Conservation (phyloP, 2,797 vertebrate species). For the Phaenicophaeus curvirostris region DNA sequence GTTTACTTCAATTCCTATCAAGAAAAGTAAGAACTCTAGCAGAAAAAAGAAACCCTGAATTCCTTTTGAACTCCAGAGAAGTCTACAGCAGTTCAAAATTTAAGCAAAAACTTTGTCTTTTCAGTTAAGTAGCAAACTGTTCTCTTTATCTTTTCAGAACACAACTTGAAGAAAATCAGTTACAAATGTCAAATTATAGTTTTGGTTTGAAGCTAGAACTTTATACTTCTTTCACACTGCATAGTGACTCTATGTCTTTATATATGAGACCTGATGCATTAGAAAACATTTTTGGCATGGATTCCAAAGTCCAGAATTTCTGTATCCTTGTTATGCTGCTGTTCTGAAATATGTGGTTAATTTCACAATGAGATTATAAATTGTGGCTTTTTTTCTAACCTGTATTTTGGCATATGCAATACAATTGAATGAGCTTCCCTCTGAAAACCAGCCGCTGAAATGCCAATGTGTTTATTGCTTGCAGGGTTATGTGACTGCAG, state of each 20-base stretch:
- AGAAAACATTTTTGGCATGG: not conserved
- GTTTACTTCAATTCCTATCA: not conserved
- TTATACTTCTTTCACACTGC: not conserved
- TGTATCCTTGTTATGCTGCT: not conserved
- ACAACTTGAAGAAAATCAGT: not conserved
- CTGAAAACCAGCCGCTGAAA: constrained; percentile 41
- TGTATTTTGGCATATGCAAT: not conserved
- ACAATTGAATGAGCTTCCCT: constrained; percentile 30
- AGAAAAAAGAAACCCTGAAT: not conserved
- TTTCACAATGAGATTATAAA: constrained; percentile 38
- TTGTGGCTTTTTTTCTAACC: not conserved
- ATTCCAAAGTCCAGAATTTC: constrained; percentile 13
- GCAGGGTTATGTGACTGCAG: not conserved
- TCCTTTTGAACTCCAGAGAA: not conserved
- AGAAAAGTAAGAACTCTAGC: constrained; percentile 27
- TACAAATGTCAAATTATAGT: not conserved
- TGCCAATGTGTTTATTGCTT: not conserved
- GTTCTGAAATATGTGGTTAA: constrained; percentile 46
- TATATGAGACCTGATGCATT: not conserved
- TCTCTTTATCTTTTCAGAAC: not conserved
- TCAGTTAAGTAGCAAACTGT: not conserved
- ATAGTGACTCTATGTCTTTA: not conserved
- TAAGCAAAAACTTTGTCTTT: not conserved
- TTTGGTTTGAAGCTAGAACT: not conserved
- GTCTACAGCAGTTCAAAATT: not conserved